Evolutionary conservation across 2,797 vertebrate genomes (phyloP).

Genomic region (Lophura swinhoii): DNA sequence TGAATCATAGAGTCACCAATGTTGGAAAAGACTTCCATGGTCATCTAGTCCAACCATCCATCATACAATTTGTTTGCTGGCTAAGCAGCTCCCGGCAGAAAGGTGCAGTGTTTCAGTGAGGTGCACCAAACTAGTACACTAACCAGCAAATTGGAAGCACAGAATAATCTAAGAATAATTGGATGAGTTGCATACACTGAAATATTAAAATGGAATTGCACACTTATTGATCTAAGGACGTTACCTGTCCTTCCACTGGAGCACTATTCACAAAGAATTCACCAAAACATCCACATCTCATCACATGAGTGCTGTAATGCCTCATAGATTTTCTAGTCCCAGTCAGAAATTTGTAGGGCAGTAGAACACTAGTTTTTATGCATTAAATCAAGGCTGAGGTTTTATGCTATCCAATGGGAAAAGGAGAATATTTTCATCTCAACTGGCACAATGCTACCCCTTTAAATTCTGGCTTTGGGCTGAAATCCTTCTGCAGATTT

Average conservation of each 20-base stretch:
- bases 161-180: not conserved
- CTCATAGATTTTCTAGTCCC: not conserved
- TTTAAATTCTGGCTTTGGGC: not conserved
- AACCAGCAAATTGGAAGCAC: not conserved
- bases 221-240: accelerated
- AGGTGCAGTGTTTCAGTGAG: not conserved
- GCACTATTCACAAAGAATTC: not conserved
- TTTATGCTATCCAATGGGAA: not conserved
- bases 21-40: too few relatives aligned
- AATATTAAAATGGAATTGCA: not conserved
- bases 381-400: not conserved
- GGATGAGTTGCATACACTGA: not conserved
- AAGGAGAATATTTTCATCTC: not conserved
- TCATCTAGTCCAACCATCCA: too few relatives aligned
- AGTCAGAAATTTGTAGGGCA: not conserved
- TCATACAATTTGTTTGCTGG: not conserved
- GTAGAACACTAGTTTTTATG: not conserved
- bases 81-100: not conserved
- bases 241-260: not conserved
- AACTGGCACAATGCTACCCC: not conserved
- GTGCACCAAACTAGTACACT: not conserved
- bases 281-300: not conserved
- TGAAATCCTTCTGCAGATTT: not conserved
- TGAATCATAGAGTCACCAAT: too few relatives aligned
- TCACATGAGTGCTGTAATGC: accelerated